Evolutionary conservation across 2,888 invertebrate genomes (phyloP), one percentile per base, ranked within the genome.

Genomic region (Notocelia uddmanniana): DNA sequence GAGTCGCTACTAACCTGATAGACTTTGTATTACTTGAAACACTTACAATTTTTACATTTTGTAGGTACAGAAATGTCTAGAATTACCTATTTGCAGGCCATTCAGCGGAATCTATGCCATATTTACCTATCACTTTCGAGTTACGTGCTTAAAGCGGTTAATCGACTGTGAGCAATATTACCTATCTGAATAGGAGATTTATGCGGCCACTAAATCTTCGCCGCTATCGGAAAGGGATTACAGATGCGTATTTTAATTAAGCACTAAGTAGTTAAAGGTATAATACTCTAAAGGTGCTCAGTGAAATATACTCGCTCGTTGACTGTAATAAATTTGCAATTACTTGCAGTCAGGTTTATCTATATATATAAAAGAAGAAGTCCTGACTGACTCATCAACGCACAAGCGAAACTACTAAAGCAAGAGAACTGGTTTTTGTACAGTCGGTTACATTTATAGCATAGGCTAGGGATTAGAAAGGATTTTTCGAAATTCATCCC

Each of bases 171-270:
- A 55, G 60, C 37, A 72, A 54, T 64, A 68, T 72, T 55, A 60
- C 54, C 55, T 68, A 72, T 72, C 55, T 55, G 72, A 72, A 67
- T 72, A 62, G 59, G 23, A 67, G 55, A 72, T 72, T 72, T 68
- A 72, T 57, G 68, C 11, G 19, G 34, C 41, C 31, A 68, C 54
- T 67, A 68, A 72, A 72, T 72, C 62, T 68, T 54, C 23, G 21
- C 15, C 15, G 41, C 18, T 48, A 69, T 63, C 52, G 31, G 70
- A 66, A 67, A 26, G 13, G 59, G 66, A 59, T 70, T 66, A 70
- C 54, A 48, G 45, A 70, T 64, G 64, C 19, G 59, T 52, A 66
- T 71, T 71, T 66, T 59, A 71, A 60, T 71, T 66, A 59, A 45
- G 45, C 45, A 45, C 45, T 45, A 45, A 45, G 45, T 45, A n/a